phyloP scores from a whole-genome alignment of 2,113 vertebrate species.

The Bambusicola thoracicus region DNA sequence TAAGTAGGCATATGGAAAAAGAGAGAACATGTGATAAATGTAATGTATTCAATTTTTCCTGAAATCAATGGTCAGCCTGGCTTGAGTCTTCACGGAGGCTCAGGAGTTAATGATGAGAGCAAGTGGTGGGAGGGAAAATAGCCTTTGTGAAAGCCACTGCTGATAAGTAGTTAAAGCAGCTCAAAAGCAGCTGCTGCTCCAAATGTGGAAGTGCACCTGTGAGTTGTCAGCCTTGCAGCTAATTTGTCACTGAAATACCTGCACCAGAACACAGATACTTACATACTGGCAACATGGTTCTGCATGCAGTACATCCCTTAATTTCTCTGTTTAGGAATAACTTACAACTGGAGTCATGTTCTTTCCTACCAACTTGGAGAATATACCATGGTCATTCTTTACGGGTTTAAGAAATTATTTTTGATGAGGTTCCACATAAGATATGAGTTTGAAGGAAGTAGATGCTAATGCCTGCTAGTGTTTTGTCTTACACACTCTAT shows the following conservation, averaged over 20 bases:
- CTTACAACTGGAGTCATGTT: neutral
- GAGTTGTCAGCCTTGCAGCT: neutral
- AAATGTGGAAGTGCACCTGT: neutral
- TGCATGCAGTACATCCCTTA: neutral
- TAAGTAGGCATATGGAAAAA: neutral
- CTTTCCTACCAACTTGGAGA: neutral
- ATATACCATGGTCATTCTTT: neutral
- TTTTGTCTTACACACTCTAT: neutral
- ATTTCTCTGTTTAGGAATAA: neutral
- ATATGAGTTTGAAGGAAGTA: neutral
- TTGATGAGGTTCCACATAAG: neutral
- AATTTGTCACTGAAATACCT: slow-evolving; percentile 8
- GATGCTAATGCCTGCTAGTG: slow-evolving; percentile 4
- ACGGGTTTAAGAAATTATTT: slow-evolving; percentile 40
- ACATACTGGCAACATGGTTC: neutral
- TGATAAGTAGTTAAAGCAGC: slow-evolving; percentile 15
- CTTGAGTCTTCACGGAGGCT: neutral
- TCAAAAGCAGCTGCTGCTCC: slow-evolving; percentile 18
- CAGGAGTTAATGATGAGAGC: neutral
- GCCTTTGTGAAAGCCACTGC: neutral
- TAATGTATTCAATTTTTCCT: neutral
- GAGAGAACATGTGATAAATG: neutral
- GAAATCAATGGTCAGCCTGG: neutral
- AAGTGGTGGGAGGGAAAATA: neutral
- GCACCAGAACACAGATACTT: neutral